phyloP scores from a whole-genome alignment of 2,797 vertebrate genomes.

The Sebastes hubbsi region DNA sequence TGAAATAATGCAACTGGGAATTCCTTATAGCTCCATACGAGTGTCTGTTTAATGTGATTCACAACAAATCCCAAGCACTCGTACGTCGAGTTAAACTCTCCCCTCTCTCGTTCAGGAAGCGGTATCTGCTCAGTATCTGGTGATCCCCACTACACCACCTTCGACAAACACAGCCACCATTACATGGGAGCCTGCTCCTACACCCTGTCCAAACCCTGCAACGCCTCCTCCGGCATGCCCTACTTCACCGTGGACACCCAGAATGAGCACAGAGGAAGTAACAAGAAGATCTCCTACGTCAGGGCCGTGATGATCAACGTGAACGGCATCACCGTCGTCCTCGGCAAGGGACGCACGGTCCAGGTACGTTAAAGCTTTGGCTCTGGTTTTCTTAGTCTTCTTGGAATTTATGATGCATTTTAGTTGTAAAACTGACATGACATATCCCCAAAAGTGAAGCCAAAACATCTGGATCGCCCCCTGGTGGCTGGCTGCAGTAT shows the following conservation, averaged over 20 bases:
- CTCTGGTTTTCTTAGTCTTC: not conserved
- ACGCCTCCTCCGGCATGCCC: conserved; percentile 69
- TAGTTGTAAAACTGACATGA: not conserved
- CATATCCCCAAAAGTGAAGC: accelerated
- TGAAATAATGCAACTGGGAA: not conserved
- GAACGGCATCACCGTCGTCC: conserved; percentile 70
- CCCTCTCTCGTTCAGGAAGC: conserved; percentile 43
- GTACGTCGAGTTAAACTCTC: not conserved
- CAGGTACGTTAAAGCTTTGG: conserved; percentile 77
- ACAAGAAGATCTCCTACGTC: conserved; percentile 87
- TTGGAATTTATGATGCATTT: not conserved
- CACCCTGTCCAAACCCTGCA: conserved; percentile 85
- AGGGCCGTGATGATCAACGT: conserved; percentile 83
- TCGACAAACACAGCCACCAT: conserved; percentile 84
- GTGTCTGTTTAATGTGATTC: not conserved
- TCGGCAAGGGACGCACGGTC: conserved; percentile 85
- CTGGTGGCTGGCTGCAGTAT: too few species aligned
- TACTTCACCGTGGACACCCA: conserved; percentile 87
- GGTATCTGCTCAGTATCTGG: conserved; percentile 88
- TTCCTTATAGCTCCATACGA: not conserved
- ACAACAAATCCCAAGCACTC: not conserved
- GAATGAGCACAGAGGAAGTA: conserved; percentile 87
- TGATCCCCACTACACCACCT: conserved; percentile 90
- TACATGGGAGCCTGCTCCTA: conserved; percentile 93
- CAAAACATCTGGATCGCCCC: too few species aligned